phyloP scores from a whole-genome alignment of 2,113 vertebrate genomes.

The Siphamia tubifer region DNA sequence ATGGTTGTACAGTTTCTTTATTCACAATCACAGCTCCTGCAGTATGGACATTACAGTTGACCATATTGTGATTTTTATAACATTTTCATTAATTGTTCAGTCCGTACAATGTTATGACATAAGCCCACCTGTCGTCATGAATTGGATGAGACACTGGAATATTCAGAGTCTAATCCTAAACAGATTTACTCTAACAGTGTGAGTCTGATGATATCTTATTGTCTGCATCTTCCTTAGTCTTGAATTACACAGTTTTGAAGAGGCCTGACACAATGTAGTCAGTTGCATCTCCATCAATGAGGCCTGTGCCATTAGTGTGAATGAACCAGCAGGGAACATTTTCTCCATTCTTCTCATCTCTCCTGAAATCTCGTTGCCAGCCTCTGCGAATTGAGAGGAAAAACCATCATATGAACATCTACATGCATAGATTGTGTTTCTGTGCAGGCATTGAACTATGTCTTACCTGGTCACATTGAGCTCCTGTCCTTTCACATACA shows the following conservation, averaged over 20 bases:
- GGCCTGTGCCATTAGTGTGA: slow-evolving; percentile 84
- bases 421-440: background rate
- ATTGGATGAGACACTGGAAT: no score
- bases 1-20: no score
- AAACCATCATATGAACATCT: background rate
- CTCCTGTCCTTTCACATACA: slow-evolving; percentile 87
- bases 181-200: no score
- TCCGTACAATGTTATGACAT: no score
- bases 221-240: no score
- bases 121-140: no score
- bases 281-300: slow-evolving; percentile 85
- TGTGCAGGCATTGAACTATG: background rate
- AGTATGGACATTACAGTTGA: no score
- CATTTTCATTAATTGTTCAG: no score
- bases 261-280: slow-evolving; percentile 84
- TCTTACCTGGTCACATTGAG: slow-evolving; percentile 91
- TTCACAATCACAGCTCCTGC: no score
- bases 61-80: no score
- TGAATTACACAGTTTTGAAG: slow-evolving; percentile 60
- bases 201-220: no score
- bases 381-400: slow-evolving; percentile 79
- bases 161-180: no score
- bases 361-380: slow-evolving; percentile 90
- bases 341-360: slow-evolving; percentile 64
- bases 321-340: slow-evolving; percentile 90